Evolutionary conservation across 1,140 invertebrate species (phyloP), one percentile per base, ranked within the genome.

Genomic region (Tribolium castaneum): DNA sequence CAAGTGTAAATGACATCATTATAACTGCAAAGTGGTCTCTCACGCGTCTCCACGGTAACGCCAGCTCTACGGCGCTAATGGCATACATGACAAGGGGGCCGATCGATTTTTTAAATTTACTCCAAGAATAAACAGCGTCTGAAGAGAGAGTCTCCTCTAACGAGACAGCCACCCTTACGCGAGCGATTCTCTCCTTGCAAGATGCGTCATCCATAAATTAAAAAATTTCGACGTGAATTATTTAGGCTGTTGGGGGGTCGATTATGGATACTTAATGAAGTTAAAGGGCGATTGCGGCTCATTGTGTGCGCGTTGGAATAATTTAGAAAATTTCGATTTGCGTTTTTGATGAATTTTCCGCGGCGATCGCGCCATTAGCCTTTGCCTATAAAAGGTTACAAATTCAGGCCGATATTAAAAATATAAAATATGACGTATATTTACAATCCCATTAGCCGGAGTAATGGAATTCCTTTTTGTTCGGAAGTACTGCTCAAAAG

Each of bases 1-100:
- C 84, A 84, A 86, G 85, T 86, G 85, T 85, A 86, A 86, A 86
- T 86, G 85, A 86, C 85, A 86, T 86, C 85, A 86, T 86, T 86
- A 86, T 86, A 86, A 86, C 85, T 85, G 85, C 84, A 86, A 86
- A 86, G 83, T 85, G 85, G 84, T 86, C 83, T 83, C 83, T 81
- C 84, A 78, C 82, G 78, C 85, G 84, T 86, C 84, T 80, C 84
- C 85, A 82, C 73, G 85, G 84, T 79, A 85, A 85, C 84, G 84
- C 76, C 79, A 74, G 39, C 49, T 59, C 77, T 56, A 75, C 80
- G 78, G 82, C 84, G 84, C 85, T 86, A 86, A 86, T 86, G 84
- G 85, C 85, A 86, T 86, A 86, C 85, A 86, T 86, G 85, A 86
- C 85, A 86, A 85, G 85, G 84, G 84, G 83, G 80, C 66, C 82